Evolutionary conservation across 2,888 invertebrate species (phyloP).

Genomic region (Eupeodes luniger): DNA sequence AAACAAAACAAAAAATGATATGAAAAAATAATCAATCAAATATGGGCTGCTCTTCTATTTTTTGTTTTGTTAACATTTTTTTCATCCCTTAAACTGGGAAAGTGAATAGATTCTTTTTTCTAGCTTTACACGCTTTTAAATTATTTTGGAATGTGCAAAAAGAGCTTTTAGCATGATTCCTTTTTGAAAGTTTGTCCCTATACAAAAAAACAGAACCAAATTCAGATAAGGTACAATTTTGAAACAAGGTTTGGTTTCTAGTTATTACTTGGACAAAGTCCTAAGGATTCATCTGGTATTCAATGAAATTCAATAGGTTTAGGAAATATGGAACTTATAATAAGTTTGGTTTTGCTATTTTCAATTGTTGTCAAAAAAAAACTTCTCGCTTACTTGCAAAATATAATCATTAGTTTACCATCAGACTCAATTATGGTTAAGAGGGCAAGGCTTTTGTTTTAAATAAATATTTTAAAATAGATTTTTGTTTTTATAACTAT

Average conservation of each 20-base stretch:
- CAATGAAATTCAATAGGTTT: neutral
- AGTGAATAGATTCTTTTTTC: neutral
- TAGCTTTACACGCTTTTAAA: conserved; percentile 24
- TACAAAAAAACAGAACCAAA: neutral
- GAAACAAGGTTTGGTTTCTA: neutral
- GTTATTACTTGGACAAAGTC: neutral
- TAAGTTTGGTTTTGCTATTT: no score
- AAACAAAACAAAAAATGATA: conserved; percentile 22
- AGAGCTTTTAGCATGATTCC: conserved; percentile 33
- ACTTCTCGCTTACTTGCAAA: no score
- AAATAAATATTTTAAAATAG: no score
- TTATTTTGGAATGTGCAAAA: conserved; percentile 35
- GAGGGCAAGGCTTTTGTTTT: no score
- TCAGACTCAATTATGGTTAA: no score
- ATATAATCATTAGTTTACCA: no score
- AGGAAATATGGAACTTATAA: no score
- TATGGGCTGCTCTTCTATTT: conserved; percentile 70
- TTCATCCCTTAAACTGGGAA: conserved; percentile 12
- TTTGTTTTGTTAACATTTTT: conserved; percentile 49
- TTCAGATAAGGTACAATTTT: neutral
- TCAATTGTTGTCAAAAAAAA: no score
- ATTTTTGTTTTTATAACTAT: no score
- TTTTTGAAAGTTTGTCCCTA: neutral
- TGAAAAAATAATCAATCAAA: conserved; percentile 75
- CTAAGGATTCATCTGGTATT: neutral